Base-by-base conservation (phyloP, 2,797 vertebrate species). In the Acipenser oxyrinchus region DNA sequence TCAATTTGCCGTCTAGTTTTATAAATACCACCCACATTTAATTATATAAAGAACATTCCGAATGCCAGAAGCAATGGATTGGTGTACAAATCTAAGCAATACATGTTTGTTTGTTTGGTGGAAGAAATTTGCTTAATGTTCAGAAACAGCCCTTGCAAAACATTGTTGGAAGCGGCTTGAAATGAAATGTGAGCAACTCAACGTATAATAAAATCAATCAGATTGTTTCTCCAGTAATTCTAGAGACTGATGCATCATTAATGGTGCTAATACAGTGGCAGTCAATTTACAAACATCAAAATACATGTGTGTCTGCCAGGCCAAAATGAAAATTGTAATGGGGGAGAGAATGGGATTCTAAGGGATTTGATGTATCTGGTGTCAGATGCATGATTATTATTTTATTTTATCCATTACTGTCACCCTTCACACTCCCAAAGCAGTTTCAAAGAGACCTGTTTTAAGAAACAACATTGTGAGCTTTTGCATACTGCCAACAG, bases 161-260 rank as follows among this genome's bases (percentile, higher is more conserved):
- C 65, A n/a, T 59, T 51, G 68, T 63, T 65, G 66, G 75, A 10
- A 72, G 48, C 70, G 74, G 69, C 65, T 76, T 75, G 75, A 80
- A 83, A 81, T 82, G 81, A 85, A 87, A 83, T 77, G 81, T 75
- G 82, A 84, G 81, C 79, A 83, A 79, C 79, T 81, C 68, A 50
- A 73, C 82, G 74, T 87, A 83, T 86, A 86, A 88, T 87, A 86
- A 87, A 90, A 90, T 90, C 86, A 88, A 87, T 86, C 83, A 85
- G 82, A 84, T 84, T 85, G 83, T 90, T 89, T 89, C 86, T 81
- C 81, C 77, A 82, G 84, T 88, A 86, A 84, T 86, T 86, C 86
- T 83, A 73, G 84, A 87, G 85, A 83, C 86, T 81, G 86, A 89
- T 88, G 86, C 87, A 85, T 89, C 85, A 84, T 90, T 89, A 88